A percentile compares a stretch with the other conserved stretches of the same genome.
phyloP scores from a whole-genome alignment of 1,140 invertebrate genomes.

The Diuraphis noxia region DNA sequence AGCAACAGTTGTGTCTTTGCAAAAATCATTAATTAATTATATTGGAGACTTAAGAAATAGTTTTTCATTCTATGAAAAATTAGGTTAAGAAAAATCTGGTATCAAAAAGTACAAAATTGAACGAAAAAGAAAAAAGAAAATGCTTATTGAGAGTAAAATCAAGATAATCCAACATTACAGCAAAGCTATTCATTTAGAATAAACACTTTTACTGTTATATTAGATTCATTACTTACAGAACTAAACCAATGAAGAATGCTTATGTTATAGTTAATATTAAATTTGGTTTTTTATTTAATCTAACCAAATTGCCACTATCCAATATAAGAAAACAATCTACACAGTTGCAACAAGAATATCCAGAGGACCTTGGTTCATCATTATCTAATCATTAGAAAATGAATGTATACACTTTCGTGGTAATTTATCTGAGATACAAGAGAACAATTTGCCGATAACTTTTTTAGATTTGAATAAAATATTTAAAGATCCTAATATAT shows the following conservation, averaged over 20 bases:
- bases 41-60: neutral
- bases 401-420: conserved; percentile 6
- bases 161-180: neutral
- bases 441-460: no score
- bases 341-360: neutral
- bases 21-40: neutral
- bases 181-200: neutral
- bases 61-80: neutral
- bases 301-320: neutral
- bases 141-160: no score
- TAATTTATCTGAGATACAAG: no score
- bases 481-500: neutral
- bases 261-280: neutral
- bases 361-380: conserved; percentile 11
- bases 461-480: no score
- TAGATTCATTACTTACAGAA: neutral
- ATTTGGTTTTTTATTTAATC: conserved; percentile 26
- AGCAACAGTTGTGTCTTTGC: neutral
- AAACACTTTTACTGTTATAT: conserved; percentile 19
- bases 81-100: conserved; percentile 9
- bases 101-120: neutral
- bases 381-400: no score
- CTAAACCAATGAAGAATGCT: neutral
- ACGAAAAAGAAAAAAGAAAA: conserved; percentile 13
- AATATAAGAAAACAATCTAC: neutral